Evolutionary conservation across 2,797 vertebrate genomes (phyloP).

Genomic region (Esox masquinongy): DNA sequence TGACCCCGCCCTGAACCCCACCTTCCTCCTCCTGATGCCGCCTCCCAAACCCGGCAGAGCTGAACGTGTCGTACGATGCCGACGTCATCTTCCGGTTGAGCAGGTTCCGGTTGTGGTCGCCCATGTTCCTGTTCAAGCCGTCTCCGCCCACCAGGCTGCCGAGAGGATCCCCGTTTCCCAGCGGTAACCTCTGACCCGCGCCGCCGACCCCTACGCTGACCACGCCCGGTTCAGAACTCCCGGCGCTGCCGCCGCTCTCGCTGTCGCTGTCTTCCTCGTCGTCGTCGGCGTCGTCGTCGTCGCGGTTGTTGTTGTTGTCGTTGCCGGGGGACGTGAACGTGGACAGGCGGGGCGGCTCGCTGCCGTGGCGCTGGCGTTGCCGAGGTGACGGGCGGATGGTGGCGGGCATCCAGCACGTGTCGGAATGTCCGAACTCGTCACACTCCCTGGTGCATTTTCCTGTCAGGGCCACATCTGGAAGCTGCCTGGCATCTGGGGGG

Average conservation of each 20-base stretch:
- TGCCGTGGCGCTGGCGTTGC: constrained; percentile 85
- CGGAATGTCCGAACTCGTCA: constrained; percentile 94
- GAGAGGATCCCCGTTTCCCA: constrained; percentile 89
- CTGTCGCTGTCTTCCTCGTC: constrained; percentile 72
- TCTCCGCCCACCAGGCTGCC: constrained; percentile 69
- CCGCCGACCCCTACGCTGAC: constrained; percentile 43
- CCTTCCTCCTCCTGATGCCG: constrained; percentile 81
- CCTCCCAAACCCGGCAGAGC: constrained; percentile 85
- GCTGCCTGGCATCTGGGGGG: constrained; percentile 88
- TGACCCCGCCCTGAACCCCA: constrained; percentile 69
- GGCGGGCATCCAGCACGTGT: constrained; percentile 96
- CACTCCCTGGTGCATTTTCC: constrained; percentile 95
- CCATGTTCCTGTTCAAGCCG: constrained; percentile 83
- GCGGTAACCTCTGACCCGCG: constrained; percentile 78
- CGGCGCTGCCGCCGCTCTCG: constrained; percentile 71
- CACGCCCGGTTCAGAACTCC: constrained; percentile 69
- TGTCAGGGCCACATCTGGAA: constrained; percentile 94
- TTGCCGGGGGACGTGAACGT: constrained; percentile 92
- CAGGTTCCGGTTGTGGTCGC: constrained; percentile 87
- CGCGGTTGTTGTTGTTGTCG: constrained; percentile 82
- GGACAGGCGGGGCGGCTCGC: constrained; percentile 90
- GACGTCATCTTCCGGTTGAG: constrained; percentile 97
- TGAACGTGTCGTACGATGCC: constrained; percentile 93
- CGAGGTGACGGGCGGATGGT: constrained; percentile 85
- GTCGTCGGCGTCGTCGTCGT: constrained; percentile 54